These are phyloP conservation scores for Pandemis heparana DNA, from an alignment of 2,888 invertebrate genomes.

Conservation along the genomic window DNA sequence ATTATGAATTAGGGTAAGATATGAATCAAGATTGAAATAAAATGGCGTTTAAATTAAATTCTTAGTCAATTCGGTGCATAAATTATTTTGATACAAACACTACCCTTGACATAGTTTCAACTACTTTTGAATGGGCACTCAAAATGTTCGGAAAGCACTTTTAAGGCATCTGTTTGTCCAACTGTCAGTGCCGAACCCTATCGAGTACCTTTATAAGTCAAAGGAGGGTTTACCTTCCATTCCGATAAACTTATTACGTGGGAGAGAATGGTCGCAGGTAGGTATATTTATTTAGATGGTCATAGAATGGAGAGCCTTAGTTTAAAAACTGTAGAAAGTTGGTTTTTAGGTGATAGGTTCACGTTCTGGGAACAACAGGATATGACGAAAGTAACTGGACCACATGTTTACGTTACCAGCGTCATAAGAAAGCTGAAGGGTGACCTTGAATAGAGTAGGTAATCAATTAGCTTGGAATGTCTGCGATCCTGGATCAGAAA, in stretches of 20 bases:
- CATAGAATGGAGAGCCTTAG: not conserved
- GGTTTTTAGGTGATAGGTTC: not conserved
- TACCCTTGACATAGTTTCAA: not conserved
- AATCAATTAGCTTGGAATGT: too few relatives aligned
- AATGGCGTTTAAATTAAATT: too few relatives aligned
- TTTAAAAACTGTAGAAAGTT: not conserved
- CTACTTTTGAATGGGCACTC: not conserved
- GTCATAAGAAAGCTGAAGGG: too few relatives aligned
- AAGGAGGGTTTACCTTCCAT: conserved; percentile 24
- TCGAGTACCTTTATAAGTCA: conserved; percentile 12
- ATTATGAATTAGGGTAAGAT: too few relatives aligned
- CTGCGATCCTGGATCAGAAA: too few relatives aligned
- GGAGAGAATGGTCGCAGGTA: not conserved
- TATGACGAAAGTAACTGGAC: too few relatives aligned
- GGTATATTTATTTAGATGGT: not conserved
- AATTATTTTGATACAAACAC: not conserved
- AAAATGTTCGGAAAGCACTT: conserved; percentile 21
- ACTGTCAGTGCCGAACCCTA: conserved; percentile 5
- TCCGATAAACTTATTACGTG: conserved; percentile 19
- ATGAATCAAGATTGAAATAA: too few relatives aligned
- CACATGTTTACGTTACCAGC: too few relatives aligned
- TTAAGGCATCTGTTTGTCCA: conserved; percentile 2
- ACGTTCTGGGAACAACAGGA: too few relatives aligned
- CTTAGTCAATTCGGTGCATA: not conserved
- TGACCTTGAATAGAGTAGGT: too few relatives aligned